Conservation (phyloP, 1,140 invertebrate species). For the Pseudomyrmex dendroicus region DNA sequence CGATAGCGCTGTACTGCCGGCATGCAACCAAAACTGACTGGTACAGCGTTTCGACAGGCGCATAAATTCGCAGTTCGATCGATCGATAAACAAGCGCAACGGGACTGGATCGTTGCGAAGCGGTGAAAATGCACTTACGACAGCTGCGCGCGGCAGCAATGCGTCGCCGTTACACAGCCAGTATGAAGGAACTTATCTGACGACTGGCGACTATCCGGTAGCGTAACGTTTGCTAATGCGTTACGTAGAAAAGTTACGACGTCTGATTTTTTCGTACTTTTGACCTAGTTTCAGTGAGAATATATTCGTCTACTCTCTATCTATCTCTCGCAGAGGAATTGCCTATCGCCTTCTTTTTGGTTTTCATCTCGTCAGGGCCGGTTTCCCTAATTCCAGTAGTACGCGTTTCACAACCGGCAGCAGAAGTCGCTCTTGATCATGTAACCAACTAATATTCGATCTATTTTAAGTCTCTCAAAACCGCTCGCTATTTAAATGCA, state of each 20-base stretch:
- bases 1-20: slow-evolving; percentile 18
- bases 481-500: slow-evolving; percentile 17
- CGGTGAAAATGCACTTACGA: slow-evolving; percentile 66
- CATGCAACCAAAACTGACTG: slow-evolving; percentile 18
- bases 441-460: slow-evolving; percentile 24
- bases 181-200: slow-evolving; percentile 61
- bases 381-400: slow-evolving; percentile 15
- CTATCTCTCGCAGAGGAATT: slow-evolving; percentile 5
- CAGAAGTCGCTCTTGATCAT: slow-evolving; percentile 20
- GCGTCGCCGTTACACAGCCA: slow-evolving; percentile 18
- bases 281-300: slow-evolving; percentile 34
- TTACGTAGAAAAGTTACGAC: slow-evolving; percentile 52
- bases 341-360: not conserved
- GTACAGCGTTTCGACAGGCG: slow-evolving; percentile 48
- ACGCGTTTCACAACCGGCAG: not conserved
- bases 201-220: slow-evolving; percentile 60
- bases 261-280: slow-evolving; percentile 60
- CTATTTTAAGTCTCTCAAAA: slow-evolving; percentile 25
- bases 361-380: not conserved
- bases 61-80: slow-evolving; percentile 63
- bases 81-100: slow-evolving; percentile 56
- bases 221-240: slow-evolving; percentile 54
- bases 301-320: slow-evolving; percentile 17
- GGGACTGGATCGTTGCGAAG: slow-evolving; percentile 18
- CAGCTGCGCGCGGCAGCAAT: not conserved